Base-by-base conservation (phyloP, 1,140 invertebrate genomes). In the Trissolcus basalis region DNA sequence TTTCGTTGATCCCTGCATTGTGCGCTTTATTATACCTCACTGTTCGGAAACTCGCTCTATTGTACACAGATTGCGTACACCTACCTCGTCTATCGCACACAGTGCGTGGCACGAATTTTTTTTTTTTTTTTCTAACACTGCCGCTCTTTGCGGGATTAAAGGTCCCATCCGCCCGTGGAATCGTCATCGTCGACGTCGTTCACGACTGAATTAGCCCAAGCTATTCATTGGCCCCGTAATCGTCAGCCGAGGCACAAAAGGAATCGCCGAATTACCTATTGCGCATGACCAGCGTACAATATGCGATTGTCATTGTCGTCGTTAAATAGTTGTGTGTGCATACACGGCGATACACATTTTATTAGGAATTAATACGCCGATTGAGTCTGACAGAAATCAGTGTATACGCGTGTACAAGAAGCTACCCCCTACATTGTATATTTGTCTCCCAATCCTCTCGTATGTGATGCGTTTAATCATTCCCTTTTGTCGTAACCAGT, bases 1-100 rank as follows among this genome's bases (percentile, higher is more conserved):
- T 86, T 85, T 85, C 81, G 84, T 75, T 86, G 84, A 86, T 86
- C 85, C 84, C 79, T 11, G 82, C 77, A 84, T 86, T 86, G 84
- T 85, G 54, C 14, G 58, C 75, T 61, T 80, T 82, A 80, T 82
- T 82, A 78, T 80, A 73, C 59, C 56, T 65, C 74, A 77, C 59
- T 74, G 79, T 80, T 80, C 75, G 78, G 82, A 81, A 83, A 80
- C 80, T 81, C 78, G 71, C 50, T 14, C 78, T 48, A 86, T 85
- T 86, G 85, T 86, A 56, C 65, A 33, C 77, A 73, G 82, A 80
- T 80, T 77, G 80, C 80, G 72, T 77, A 73, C 76, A 80, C 78
- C 72, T 80, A 78, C 69, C 75, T 71, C 55, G 53, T 63, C 16
- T 56, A 64, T 64, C 79, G 65, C 41, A 11, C 19, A 27, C 49